Percentiles rank a stretch among this genome's conserved stretches.
Evolutionary conservation across 37 sponge, comb jelly and placozoan species (phyloP).

Genomic region (Geodia barretti): DNA sequence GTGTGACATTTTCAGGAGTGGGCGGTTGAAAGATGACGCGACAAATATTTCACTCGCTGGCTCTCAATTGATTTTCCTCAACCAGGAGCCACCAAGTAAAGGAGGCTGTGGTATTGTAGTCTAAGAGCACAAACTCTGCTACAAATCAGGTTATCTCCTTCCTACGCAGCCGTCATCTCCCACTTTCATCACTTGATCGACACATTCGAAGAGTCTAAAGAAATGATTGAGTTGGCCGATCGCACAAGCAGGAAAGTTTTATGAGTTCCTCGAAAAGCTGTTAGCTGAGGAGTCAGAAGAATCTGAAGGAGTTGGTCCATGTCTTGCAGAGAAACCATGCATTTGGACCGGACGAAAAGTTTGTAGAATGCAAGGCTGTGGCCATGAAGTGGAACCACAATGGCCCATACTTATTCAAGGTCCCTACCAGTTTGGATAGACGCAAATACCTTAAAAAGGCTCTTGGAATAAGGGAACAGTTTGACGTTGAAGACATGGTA

Average conservation of each 20-base stretch:
- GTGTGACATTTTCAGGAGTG: conserved; percentile 10
- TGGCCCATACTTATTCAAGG: conserved; percentile 52
- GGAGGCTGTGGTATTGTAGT: conserved; percentile 29
- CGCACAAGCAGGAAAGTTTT: conserved; percentile 11
- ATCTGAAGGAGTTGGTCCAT: background rate
- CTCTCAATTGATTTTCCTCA: conserved; percentile 16
- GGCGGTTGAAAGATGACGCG: background rate
- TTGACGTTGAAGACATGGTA: conserved; percentile 33
- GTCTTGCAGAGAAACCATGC: background rate
- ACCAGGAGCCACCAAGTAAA: background rate
- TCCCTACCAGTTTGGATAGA: conserved; percentile 19
- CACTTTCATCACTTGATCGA: conserved; percentile 26
- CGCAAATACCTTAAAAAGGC: conserved; percentile 10
- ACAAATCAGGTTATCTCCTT: conserved; percentile 7
- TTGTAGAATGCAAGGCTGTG: conserved; percentile 16
- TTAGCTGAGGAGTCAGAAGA: background rate
- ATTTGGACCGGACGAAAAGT: conserved; percentile 48
- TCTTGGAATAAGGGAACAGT: conserved; percentile 27
- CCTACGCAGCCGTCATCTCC: conserved; percentile 14
- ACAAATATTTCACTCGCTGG: conserved; percentile 14
- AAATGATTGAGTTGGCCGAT: conserved; percentile 3
- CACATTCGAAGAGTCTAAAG: background rate
- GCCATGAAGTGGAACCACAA: conserved; percentile 4
- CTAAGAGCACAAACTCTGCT: background rate
- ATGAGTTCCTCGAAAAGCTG: conserved; percentile 15